Conservation (phyloP, 2,113 vertebrate species). For the Calypte anna region DNA sequence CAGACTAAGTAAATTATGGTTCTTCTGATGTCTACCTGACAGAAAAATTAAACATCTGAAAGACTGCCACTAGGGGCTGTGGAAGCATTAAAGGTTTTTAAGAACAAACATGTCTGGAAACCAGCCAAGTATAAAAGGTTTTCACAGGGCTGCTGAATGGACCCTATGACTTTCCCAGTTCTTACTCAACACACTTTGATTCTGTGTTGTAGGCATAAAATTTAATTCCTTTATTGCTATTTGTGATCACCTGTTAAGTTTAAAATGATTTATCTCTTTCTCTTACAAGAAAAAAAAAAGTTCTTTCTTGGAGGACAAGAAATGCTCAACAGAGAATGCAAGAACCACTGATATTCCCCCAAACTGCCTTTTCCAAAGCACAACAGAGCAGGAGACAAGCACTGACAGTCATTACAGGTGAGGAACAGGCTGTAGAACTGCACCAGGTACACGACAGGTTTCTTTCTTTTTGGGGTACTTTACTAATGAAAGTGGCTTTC, state of each 20-base stretch:
- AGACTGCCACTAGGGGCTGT: background rate
- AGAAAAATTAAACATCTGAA: conserved; percentile 8
- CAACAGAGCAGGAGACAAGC: background rate
- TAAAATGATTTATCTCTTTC: background rate
- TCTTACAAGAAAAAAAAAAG: background rate
- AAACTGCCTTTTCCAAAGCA: background rate
- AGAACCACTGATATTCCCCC: background rate
- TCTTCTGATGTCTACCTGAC: background rate
- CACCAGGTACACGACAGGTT: background rate
- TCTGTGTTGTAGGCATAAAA: background rate
- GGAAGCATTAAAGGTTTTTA: conserved; percentile 5
- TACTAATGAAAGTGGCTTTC: background rate
- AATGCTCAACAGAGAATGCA: background rate
- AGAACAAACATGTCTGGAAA: conserved; percentile 1
- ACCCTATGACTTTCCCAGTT: background rate
- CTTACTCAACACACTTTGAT: background rate
- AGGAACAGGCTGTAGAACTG: background rate
- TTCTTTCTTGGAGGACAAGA: background rate
- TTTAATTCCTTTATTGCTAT: background rate
- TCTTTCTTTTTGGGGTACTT: background rate
- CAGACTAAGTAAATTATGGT: background rate
- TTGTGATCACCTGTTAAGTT: background rate
- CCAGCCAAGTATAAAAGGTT: background rate
- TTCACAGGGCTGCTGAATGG: background rate
- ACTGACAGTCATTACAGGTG: background rate